Evolutionary conservation across 2,888 invertebrate genomes (phyloP), one percentile per base, ranked within the genome.

Genomic region (Mythimna vitellina): DNA sequence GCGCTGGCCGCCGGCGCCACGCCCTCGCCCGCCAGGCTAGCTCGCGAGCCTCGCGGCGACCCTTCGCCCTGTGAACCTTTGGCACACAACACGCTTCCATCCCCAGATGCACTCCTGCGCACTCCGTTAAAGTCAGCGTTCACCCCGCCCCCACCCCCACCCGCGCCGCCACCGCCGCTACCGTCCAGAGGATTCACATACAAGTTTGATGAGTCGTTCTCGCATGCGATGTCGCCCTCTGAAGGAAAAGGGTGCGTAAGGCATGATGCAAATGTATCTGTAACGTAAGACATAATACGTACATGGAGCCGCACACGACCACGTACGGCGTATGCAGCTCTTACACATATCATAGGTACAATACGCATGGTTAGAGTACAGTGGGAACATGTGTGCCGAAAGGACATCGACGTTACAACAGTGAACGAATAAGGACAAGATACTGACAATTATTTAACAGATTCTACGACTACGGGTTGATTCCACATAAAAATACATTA

Each of bases 241-340:
- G 98, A 98, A 95, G 98, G 97, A 96, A 98, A 99, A 91, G 99
- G 99, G 97, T 99, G 99, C 91, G 99, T 99, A 96, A 99, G 98
- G 97, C 99, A 99, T 96, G 99, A 99, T 94, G 99, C 99, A 96
- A 99, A 99, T 86, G 99, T 99, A 96, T 99, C 99, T 91, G 99
- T 98, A 96, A 99, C 98, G 96, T 94, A 96, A 96, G 95, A 96
- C 94, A 95, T 93, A 93, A 93, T 90, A 95, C 94, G 92, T 91
- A 95, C 90, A 93, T 95, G 93, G 95, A 95, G 92, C 92, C 90
- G 90, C 91, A 91, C 91, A 91, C 89, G 85, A 89, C 89, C 87
- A 85, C 79, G 83, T 83, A 81, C 80, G 87, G 85, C 88, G 91
- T 81, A 87, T 87, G 78, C 83, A 75, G 79, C 78, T 86, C 72